Percentiles rank a stretch among this genome's conserved stretches.
Conservation (phyloP, 92 coral and sea anemone species). For the Epizoanthus rinbou region DNA sequence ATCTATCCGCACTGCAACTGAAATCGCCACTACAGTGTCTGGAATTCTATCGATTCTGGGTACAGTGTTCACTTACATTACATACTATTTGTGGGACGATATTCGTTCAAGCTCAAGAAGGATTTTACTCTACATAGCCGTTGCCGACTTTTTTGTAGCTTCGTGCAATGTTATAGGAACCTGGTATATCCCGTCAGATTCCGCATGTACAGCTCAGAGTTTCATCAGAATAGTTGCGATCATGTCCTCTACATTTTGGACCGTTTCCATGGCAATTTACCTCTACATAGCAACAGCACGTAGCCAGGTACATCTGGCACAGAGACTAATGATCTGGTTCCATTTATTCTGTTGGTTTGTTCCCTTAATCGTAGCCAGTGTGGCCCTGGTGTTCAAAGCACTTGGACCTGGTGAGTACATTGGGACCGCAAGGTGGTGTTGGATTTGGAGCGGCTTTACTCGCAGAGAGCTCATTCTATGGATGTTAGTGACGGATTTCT, state of each 20-base stretch:
- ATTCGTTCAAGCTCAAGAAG: conserved; percentile 30
- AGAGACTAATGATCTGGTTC: conserved; percentile 27
- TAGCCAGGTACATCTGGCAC: conserved; percentile 14
- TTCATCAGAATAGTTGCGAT: conserved; percentile 2
- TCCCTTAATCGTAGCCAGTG: conserved; percentile 4
- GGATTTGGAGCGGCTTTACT: conserved; percentile 2
- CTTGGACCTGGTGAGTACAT: conserved; percentile 6
- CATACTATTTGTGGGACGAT: conserved; percentile 23
- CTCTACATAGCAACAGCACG: conserved; percentile 14
- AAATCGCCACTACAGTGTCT: conserved; percentile 6
- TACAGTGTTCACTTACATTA: conserved; percentile 5
- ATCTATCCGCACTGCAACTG: too few species aligned
- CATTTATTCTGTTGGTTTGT: conserved; percentile 39
- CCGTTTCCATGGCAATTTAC: conserved; percentile 31
- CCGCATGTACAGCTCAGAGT: conserved; percentile 4
- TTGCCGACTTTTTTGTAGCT: conserved; percentile 26
- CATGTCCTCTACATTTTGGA: conserved; percentile 30
- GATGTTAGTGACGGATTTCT: conserved; percentile 18
- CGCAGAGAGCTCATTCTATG: neutral
- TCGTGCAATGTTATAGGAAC: conserved; percentile 2
- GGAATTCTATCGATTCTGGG: conserved; percentile 19
- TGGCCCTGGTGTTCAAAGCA: neutral
- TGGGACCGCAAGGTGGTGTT: conserved; percentile 33
- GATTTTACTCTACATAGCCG: conserved; percentile 10
- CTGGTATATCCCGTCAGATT: neutral